Evolutionary conservation across 2,888 invertebrate species (phyloP), one percentile per base, ranked within the genome.

Genomic region (Folsomia candida): DNA sequence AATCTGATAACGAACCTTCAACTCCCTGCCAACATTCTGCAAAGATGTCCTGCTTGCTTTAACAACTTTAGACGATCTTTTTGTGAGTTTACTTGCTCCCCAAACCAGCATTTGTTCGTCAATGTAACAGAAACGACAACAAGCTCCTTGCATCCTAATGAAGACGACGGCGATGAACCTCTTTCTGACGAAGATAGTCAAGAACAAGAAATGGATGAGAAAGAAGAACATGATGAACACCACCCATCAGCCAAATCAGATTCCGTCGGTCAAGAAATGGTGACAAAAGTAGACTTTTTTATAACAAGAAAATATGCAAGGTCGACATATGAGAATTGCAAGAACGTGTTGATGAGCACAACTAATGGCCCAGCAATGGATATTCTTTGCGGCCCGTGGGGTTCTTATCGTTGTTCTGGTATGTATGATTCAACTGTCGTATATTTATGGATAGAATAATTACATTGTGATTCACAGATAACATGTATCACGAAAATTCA

Each of bases 21-120:
- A 2, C 24, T 89, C 72, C 89, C 91, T 0, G 88, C 88, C 57
- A 86, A 88, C 64, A 83, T 94, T 0, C 87, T 93, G 20, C 87
- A 88, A 3, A 86, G 94, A 60, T 97, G 97, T 82, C 91, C 92
- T 0, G 88, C 91, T 0, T 97, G 97, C 81, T 83, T 87, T 1
- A 84, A 86, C 71, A 97, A 97, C 82, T 88, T 94, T 78, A 86
- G 88, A 6, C 85, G 87, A 58, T 86, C 90, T 47, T 90, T 92
- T 78, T 97, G 97, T 82, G 88, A 90, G 77, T 87, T 92, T 83
- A 90, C 91, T 2, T 97, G 97, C 83, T 86, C 88, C 1, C 88
- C 90, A 0, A 85, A 89, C 60, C 94, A 96, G 79, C 86, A 87
- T 26, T 81, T 84, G 51, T 91, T 88, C 81, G 81, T 89, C 47